Evolutionary conservation across 2,888 invertebrate genomes (phyloP), one percentile per base, ranked within the genome.

Genomic region (Tiphia femorata): DNA sequence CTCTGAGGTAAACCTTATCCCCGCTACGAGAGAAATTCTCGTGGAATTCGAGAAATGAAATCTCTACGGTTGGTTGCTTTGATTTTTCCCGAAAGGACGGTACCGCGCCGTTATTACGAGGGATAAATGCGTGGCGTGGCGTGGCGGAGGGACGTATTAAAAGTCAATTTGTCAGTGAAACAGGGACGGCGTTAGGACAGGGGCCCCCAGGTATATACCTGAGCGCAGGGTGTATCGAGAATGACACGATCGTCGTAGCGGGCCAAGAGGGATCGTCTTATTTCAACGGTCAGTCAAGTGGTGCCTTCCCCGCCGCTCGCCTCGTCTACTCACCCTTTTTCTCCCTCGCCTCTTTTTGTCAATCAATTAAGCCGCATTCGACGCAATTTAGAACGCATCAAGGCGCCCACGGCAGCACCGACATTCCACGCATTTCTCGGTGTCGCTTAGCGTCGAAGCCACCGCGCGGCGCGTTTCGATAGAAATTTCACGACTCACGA

Each of bases 341-440:
- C 69, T 63, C 62, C 57, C 48, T 40, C 23, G 58, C 46, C 47
- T 52, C 52, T 75, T 75, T 75, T 72, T 65, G 67, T 73, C 75
- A 72, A 75, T 76, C 75, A 76, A 76, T 76, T 75, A 76, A 73
- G 68, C 51, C 55, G 62, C 71, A 62, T 61, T 48, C 57, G 64
- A 43, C 64, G 72, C 69, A 71, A 76, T 76, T 76, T 72, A 67
- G 70, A 76, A 75, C 70, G 73, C 74, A 72, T 74, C 72, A 72
- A 73, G 72, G 60, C 58, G 51, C 58, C 62, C 61, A n/a, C n/a
- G 52, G 44, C 57, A 56, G 58, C 58, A 42, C n/a, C 1, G 33
- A 33, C 64, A 70, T 75, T 76, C 74, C 72, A 52, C 50, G 61
- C 64, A 56, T 73, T 65, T 40, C 33, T 53, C 50, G n/a, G n/a